phyloP scores from a whole-genome alignment of 1,140 invertebrate species.

The Antheraea pernyi region DNA sequence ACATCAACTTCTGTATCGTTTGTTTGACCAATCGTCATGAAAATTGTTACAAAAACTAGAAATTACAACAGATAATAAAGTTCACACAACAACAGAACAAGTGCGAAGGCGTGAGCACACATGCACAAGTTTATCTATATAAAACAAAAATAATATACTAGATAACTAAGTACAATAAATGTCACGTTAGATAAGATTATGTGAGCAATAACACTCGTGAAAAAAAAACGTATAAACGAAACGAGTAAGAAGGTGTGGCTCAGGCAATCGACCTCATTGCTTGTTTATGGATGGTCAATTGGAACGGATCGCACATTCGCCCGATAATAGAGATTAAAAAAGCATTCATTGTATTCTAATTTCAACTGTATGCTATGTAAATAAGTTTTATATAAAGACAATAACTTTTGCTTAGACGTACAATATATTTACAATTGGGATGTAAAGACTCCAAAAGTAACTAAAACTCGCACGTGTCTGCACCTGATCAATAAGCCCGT shows the following conservation, averaged over 20 bases:
- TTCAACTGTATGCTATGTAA: not conserved
- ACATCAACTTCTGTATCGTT: too few relatives aligned
- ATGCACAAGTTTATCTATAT: not conserved
- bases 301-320: constrained; percentile 10
- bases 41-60: too few relatives aligned
- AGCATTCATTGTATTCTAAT: not conserved
- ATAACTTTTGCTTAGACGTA: not conserved
- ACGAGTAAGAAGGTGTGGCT: constrained; percentile 10
- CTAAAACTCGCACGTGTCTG: constrained; percentile 53
- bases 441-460: constrained; percentile 11
- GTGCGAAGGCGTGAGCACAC: too few relatives aligned
- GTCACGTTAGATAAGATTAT: not conserved
- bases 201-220: not conserved
- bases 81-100: too few relatives aligned
- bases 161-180: not conserved
- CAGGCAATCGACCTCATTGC: constrained; percentile 11
- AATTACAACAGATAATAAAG: too few relatives aligned
- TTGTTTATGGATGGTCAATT: constrained; percentile 14
- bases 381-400: not conserved
- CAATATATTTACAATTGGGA: not conserved
- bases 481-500: constrained; percentile 68
- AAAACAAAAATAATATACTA: not conserved
- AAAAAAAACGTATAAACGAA: not conserved
- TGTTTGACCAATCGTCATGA: too few relatives aligned
- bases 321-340: constrained; percentile 13